phyloP scores from a whole-genome alignment of 2,888 invertebrate genomes.

The Hyppa rectilinea region DNA sequence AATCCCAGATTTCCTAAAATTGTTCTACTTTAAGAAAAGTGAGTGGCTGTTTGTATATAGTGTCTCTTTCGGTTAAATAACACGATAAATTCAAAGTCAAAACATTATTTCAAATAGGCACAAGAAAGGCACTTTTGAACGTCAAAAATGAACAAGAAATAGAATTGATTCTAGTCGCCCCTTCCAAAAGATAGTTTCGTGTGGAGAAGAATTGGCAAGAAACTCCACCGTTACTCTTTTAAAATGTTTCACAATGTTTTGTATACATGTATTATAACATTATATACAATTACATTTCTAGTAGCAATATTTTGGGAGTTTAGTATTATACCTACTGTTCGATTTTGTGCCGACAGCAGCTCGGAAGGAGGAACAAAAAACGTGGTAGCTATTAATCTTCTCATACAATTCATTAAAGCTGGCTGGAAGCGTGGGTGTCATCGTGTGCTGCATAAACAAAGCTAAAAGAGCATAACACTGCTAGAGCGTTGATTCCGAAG shows the following conservation, averaged over 20 bases:
- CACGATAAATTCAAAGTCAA: too few relatives aligned
- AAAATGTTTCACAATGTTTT: too few relatives aligned
- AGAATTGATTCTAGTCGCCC: too few relatives aligned
- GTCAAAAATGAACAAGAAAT: too few relatives aligned
- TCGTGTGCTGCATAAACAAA: constrained; percentile 24
- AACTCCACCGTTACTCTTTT: too few relatives aligned
- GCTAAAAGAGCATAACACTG: constrained; percentile 28
- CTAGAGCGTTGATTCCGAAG: neutral
- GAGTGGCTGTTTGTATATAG: neutral
- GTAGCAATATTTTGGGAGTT: constrained; percentile 3
- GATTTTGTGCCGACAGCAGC: constrained; percentile 4
- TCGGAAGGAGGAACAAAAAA: constrained; percentile 2
- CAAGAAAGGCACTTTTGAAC: too few relatives aligned
- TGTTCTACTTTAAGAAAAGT: neutral
- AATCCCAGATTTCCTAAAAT: neutral
- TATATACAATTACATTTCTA: neutral
- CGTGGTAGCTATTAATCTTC: constrained; percentile 44
- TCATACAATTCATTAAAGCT: constrained; percentile 44
- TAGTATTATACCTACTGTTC: constrained; percentile 15
- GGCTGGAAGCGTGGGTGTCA: constrained; percentile 23
- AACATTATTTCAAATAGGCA: too few relatives aligned
- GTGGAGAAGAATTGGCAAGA: too few relatives aligned
- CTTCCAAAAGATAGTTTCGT: too few relatives aligned
- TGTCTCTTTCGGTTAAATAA: neutral
- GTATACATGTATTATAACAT: too few relatives aligned